Evolutionary conservation across 2,888 invertebrate species (phyloP), one percentile per base, ranked within the genome.

Genomic region (Dysmachus trigonus): DNA sequence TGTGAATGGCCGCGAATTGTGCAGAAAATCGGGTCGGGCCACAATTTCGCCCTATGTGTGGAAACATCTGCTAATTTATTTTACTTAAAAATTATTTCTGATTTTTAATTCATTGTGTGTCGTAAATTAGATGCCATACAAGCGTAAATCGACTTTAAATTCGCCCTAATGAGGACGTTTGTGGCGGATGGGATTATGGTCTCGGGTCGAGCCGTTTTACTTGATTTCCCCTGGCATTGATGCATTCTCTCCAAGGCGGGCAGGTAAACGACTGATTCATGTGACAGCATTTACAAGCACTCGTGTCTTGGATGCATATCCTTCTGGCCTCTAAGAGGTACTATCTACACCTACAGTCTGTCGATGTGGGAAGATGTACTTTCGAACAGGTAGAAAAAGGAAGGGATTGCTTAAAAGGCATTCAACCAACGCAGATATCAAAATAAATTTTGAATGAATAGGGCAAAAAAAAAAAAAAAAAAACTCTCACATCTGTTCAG

Each of bases 21-120:
- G 83, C 72, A 83, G 83, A 83, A 83, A 83, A 83, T 83, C 83
- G 41, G 74, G 38, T 10, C 51, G 86, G 74, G 79, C n/a, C 33
- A 62, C 13, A 81, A 31, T 81, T 81, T 81, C 18, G 30, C 27
- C 35, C 35, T 73, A 35, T 53, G 62, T 81, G 81, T 53, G 62
- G 81, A 81, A 81, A 81, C 81, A 81, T 81, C 81, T 81, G 53
- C 81, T 81, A 81, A 81, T 81, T 81, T 81, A 81, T 81, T 81
- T 81, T 31, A 30, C 81, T 81, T 81, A 81, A 81, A n/a, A 81
- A 81, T 81, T 81, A 81, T 81, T 81, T 81, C 81, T 81, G 81
- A 81, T 81, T 81, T 47, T 62, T 62, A 51, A 53, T 33, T 81
- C 81, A 51, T 30, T 31, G 13, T 31, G 33, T 53, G 81, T 33